Evolutionary conservation across 2,797 vertebrate species (phyloP).

Genomic region (Spea hammondii): DNA sequence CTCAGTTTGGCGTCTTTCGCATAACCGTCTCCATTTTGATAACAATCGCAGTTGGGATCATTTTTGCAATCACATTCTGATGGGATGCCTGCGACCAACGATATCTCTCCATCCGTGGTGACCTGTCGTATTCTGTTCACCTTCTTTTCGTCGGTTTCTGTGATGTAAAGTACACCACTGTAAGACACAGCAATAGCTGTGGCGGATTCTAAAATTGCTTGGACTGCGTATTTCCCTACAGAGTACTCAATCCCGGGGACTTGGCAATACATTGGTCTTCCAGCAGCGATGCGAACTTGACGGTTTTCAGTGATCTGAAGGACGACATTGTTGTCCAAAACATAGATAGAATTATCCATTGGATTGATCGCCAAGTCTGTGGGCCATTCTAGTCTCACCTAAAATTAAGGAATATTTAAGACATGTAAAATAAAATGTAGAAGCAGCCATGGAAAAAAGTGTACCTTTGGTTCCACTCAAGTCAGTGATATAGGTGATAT

Average conservation of each 20-base stretch:
- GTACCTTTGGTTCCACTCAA: too few relatives aligned
- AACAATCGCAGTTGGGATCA: slow-evolving; percentile 97
- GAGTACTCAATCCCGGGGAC: slow-evolving; percentile 81
- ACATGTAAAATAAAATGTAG: not conserved
- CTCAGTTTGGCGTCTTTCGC: slow-evolving; percentile 95
- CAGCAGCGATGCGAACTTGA: slow-evolving; percentile 90
- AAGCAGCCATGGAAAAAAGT: too few relatives aligned
- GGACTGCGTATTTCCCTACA: slow-evolving; percentile 79
- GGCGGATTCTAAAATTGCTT: slow-evolving; percentile 88
- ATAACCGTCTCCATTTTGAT: slow-evolving; percentile 92
- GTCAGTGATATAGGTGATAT: too few relatives aligned
- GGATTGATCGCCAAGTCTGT: slow-evolving; percentile 93
- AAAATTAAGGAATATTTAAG: slow-evolving; percentile 34
- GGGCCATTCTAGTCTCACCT: slow-evolving; percentile 98
- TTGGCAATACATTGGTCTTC: slow-evolving; percentile 91
- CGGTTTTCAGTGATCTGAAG: slow-evolving; percentile 92
- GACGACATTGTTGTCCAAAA: slow-evolving; percentile 94
- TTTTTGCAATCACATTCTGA: slow-evolving; percentile 97
- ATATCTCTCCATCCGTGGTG: slow-evolving; percentile 92
- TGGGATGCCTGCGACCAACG: slow-evolving; percentile 84
- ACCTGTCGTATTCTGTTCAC: slow-evolving; percentile 92
- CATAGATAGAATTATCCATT: slow-evolving; percentile 95
- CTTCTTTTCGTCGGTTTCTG: slow-evolving; percentile 93
- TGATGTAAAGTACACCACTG: slow-evolving; percentile 87
- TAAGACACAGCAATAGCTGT: slow-evolving; percentile 90